Evolutionary conservation across 1,140 invertebrate species (phyloP).

Genomic region (Mamestra configurata): DNA sequence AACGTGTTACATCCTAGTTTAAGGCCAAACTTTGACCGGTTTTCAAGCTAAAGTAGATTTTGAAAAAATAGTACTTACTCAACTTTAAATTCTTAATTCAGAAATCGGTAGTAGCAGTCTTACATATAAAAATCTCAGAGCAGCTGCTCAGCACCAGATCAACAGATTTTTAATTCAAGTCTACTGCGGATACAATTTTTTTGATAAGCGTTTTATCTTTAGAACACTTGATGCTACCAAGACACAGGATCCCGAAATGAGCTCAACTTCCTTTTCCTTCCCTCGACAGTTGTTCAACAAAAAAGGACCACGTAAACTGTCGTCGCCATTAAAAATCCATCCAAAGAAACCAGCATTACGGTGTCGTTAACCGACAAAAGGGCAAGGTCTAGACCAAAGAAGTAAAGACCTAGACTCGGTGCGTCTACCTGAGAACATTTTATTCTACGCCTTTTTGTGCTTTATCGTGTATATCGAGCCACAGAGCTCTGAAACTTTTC

Average conservation of each 20-base stretch:
- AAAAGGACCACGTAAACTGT: background rate
- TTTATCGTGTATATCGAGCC: background rate
- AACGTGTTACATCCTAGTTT: too few relatives aligned
- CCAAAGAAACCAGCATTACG: constrained; percentile 12
- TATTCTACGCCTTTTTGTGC: background rate
- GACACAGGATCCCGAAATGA: background rate
- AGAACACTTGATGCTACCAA: background rate
- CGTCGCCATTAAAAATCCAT: constrained; percentile 1
- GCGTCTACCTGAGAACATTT: constrained; percentile 14
- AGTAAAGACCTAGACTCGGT: constrained; percentile 39
- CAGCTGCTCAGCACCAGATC: too few relatives aligned
- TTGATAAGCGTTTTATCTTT: too few relatives aligned
- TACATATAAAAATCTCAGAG: too few relatives aligned
- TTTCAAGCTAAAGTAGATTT: too few relatives aligned
- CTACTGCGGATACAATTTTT: too few relatives aligned
- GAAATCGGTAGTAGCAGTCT: too few relatives aligned
- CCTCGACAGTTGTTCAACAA: background rate
- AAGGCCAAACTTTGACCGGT: too few relatives aligned
- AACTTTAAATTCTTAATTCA: too few relatives aligned
- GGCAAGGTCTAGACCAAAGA: constrained; percentile 42
- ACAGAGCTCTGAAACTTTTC: background rate
- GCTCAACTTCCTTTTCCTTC: background rate
- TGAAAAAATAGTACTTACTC: too few relatives aligned
- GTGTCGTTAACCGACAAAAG: constrained; percentile 42
- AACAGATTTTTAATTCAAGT: too few relatives aligned